Percentiles rank a stretch among this genome's conserved stretches.
phyloP scores from a whole-genome alignment of 1,140 invertebrate genomes.

The Olivierus martensii region DNA sequence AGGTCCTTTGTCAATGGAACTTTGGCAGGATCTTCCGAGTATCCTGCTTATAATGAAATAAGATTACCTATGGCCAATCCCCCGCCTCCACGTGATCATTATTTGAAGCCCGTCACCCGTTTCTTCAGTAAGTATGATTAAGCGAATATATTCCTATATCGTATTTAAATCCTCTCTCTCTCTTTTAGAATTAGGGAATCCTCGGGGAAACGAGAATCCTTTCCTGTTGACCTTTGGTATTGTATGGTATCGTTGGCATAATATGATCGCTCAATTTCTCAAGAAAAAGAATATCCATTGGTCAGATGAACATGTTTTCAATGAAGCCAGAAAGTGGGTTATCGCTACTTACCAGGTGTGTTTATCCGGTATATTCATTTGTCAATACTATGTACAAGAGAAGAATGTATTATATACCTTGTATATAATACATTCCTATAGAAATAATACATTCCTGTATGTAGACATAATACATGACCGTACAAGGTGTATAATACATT shows the following conservation, averaged over 20 bases:
- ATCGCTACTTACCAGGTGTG: conserved; percentile 37
- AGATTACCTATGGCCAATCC: conserved; percentile 33
- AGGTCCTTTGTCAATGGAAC: conserved; percentile 33
- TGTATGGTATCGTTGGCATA: conserved; percentile 49
- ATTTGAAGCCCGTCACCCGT: conserved; percentile 33
- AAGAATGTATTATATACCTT: too few species aligned
- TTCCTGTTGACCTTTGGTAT: conserved; percentile 40
- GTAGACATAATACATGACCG: too few species aligned
- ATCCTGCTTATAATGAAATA: conserved; percentile 39
- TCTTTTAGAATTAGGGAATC: conserved; percentile 42
- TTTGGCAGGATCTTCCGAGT: conserved; percentile 32
- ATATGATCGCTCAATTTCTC: conserved; percentile 36
- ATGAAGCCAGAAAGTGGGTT: conserved; percentile 44
- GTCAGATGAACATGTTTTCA: conserved; percentile 40
- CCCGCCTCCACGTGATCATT: conserved; percentile 36
- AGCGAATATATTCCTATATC: too few species aligned
- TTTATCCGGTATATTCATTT: too few species aligned
- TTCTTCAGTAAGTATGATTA: conserved; percentile 39
- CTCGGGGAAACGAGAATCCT: conserved; percentile 44
- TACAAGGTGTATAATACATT: too few species aligned
- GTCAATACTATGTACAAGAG: too few species aligned
- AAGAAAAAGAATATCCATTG: conserved; percentile 27
- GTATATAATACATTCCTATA: too few species aligned
- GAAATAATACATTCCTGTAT: too few species aligned
- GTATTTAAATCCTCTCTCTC: too few species aligned